A percentile compares a stretch with the other conserved stretches of the same genome.
phyloP scores from a whole-genome alignment of 2,888 invertebrate species.

The Lapara coniferarum region DNA sequence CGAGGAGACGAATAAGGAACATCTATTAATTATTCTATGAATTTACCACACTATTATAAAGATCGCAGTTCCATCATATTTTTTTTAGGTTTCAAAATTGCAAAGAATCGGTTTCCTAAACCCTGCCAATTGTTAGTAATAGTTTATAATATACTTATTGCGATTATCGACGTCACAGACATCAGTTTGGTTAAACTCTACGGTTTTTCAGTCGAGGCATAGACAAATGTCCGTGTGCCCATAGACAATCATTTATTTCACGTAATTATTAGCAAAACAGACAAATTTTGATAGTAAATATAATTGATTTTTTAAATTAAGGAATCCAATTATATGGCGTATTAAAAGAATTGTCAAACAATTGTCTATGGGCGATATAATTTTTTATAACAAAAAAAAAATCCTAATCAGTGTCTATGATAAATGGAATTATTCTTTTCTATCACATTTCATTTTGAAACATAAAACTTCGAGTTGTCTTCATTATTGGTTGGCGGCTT shows the following conservation, averaged over 20 bases:
- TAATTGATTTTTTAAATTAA: background rate
- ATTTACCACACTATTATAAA: no score
- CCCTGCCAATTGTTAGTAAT: background rate
- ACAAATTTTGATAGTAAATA: slow-evolving; percentile 40
- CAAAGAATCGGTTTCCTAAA: background rate
- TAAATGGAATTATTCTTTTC: slow-evolving; percentile 75
- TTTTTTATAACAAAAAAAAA: slow-evolving; percentile 31
- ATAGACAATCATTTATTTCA: slow-evolving; percentile 45
- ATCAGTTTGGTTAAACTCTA: slow-evolving; percentile 47
- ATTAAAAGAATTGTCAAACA: background rate
- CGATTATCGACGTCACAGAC: slow-evolving; percentile 67
- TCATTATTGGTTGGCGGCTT: background rate
- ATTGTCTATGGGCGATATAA: slow-evolving; percentile 19
- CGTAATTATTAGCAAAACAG: slow-evolving; percentile 54
- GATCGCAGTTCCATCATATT: no score
- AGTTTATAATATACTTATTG: slow-evolving; percentile 65
- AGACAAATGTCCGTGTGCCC: slow-evolving; percentile 28
- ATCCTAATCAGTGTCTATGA: slow-evolving; percentile 61
- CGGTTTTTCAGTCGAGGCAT: slow-evolving; percentile 22
- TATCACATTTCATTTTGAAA: slow-evolving; percentile 67
- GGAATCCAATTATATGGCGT: no score
- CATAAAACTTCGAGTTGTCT: slow-evolving; percentile 38
- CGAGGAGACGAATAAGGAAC: no score
- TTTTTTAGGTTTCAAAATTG: background rate
- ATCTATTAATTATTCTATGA: no score